Evolutionary conservation across 1,140 invertebrate species (phyloP).

Genomic region (Papilio dardanus): DNA sequence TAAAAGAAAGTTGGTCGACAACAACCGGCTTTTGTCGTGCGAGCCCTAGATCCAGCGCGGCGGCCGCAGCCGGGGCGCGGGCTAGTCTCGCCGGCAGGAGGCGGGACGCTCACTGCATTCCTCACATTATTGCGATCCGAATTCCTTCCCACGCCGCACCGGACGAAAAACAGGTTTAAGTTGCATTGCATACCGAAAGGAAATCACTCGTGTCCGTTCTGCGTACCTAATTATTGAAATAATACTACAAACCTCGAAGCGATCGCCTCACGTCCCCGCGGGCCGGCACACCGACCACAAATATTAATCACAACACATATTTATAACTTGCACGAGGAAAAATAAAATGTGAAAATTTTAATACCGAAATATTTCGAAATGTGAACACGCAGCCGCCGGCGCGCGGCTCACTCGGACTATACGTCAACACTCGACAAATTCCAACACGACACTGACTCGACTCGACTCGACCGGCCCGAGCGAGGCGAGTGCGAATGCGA

Average conservation of each 20-base stretch:
- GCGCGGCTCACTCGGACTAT: conserved; percentile 37
- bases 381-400: conserved; percentile 61
- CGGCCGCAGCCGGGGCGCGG: background rate
- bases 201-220: conserved; percentile 64
- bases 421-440: conserved; percentile 42
- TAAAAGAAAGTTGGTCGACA: background rate
- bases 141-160: conserved; percentile 76
- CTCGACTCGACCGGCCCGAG: background rate
- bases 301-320: conserved; percentile 58
- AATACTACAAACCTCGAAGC: conserved; percentile 59
- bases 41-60: conserved; percentile 11
- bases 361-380: conserved; percentile 45
- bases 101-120: conserved; percentile 19
- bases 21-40: conserved; percentile 14
- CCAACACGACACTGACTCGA: conserved; percentile 59
- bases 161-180: conserved; percentile 71
- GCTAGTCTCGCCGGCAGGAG: conserved; percentile 6
- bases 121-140: conserved; percentile 55
- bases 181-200: conserved; percentile 75
- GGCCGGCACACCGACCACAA: conserved; percentile 50
- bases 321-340: conserved; percentile 64
- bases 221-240: conserved; percentile 62
- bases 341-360: conserved; percentile 58
- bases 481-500: conserved; percentile 30
- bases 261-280: conserved; percentile 40